Evolutionary conservation across 2,888 invertebrate species (phyloP).

Genomic region (Cristatella mucedo): DNA sequence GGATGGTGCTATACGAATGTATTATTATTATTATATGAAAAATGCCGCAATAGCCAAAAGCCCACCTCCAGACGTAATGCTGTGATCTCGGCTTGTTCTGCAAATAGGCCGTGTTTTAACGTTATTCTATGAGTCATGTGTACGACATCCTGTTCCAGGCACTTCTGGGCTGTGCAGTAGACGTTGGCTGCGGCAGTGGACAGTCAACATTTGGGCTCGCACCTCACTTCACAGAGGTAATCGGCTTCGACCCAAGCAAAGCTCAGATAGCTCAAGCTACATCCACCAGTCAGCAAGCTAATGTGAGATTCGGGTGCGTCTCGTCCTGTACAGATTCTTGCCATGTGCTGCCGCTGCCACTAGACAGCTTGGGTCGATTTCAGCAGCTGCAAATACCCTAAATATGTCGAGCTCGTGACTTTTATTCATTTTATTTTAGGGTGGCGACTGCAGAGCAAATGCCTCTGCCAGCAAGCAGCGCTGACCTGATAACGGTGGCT

Average conservation of each 20-base stretch:
- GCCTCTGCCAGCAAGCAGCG: slow-evolving; percentile 18
- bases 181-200: slow-evolving; percentile 44
- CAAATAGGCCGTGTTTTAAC: too few species aligned
- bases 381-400: neutral
- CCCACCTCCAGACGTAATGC: too few species aligned
- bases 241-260: slow-evolving; percentile 40
- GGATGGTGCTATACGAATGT: too few species aligned
- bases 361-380: too few species aligned
- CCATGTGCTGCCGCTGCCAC: too few species aligned
- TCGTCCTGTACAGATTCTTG: too few species aligned
- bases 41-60: too few species aligned
- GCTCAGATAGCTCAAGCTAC: slow-evolving; percentile 37
- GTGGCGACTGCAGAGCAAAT: slow-evolving; percentile 36
- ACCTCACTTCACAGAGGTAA: slow-evolving; percentile 36
- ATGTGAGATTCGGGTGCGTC: too few species aligned
- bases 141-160: too few species aligned
- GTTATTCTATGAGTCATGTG: too few species aligned
- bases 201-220: slow-evolving; percentile 40
- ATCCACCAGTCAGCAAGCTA: slow-evolving; percentile 16
- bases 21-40: too few species aligned
- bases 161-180: slow-evolving; percentile 30
- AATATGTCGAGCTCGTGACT: slow-evolving; percentile 1
- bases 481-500: slow-evolving; percentile 37
- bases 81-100: too few species aligned
- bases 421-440: slow-evolving; percentile 16